phyloP scores from a whole-genome alignment of 2,888 invertebrate species.

The Eristalis arbustorum region DNA sequence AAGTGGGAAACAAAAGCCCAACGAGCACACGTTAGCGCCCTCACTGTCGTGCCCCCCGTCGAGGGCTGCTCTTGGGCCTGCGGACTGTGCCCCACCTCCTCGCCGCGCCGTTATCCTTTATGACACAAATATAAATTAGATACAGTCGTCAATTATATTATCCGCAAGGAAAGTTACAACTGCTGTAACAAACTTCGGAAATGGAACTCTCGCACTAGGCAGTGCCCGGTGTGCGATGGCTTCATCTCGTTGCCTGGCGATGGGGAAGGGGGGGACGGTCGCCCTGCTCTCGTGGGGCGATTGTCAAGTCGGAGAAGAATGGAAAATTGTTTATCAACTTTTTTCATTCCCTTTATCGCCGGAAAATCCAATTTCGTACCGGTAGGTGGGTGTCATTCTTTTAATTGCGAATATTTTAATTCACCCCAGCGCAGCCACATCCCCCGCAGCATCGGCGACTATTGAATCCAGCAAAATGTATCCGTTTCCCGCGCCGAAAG shows the following conservation, averaged over 20 bases:
- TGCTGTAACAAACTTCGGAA: slow-evolving; percentile 37
- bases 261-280: not conserved
- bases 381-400: slow-evolving; percentile 22
- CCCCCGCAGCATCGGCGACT: not conserved
- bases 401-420: slow-evolving; percentile 49
- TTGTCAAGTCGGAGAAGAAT: slow-evolving; percentile 7
- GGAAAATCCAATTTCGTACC: slow-evolving; percentile 52
- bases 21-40: slow-evolving; percentile 31
- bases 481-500: slow-evolving; percentile 19
- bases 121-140: slow-evolving; percentile 57
- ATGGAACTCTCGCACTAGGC: slow-evolving; percentile 27
- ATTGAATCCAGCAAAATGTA: slow-evolving; percentile 39
- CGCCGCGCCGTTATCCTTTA: slow-evolving; percentile 41
- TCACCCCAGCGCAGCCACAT: not conserved
- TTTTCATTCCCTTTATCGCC: slow-evolving; percentile 17
- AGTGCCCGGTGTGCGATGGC: not conserved
- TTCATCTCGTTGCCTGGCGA: not conserved
- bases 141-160: slow-evolving; percentile 59
- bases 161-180: slow-evolving; percentile 36
- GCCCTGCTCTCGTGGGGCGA: not conserved
- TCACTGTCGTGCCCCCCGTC: too few relatives aligned
- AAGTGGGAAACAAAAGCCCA: slow-evolving; percentile 6
- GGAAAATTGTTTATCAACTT: slow-evolving; percentile 55
- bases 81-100: not conserved
- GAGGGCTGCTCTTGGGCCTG: not conserved